A percentile compares a stretch with the other conserved stretches of the same genome.
Evolutionary conservation across 2,797 vertebrate genomes (phyloP).

Genomic region (Squalus acanthias): DNA sequence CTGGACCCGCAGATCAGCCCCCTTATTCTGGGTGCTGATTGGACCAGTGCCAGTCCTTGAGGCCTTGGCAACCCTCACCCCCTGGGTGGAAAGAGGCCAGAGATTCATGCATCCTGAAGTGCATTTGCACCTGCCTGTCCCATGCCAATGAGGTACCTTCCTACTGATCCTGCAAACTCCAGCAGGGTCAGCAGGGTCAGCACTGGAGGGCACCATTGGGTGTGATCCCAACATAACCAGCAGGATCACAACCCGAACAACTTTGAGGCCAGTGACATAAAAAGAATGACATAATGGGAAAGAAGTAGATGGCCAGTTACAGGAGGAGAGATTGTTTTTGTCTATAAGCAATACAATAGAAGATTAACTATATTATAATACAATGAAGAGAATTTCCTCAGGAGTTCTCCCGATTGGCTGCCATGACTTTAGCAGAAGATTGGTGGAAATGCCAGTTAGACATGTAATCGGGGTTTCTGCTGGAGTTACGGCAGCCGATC

Average conservation of each 20-base stretch:
- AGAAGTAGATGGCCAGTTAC: not conserved
- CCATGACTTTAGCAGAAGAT: not conserved
- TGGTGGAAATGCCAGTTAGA: not conserved
- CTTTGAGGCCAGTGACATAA: not conserved
- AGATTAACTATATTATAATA: not conserved
- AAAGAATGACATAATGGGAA: not conserved
- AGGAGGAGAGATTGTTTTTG: not conserved
- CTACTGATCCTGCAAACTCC: not conserved
- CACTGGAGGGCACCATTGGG: not conserved
- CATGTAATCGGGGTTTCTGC: not conserved
- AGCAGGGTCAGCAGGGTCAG: not conserved
- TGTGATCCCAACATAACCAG: not conserved
- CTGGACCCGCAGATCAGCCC: not conserved
- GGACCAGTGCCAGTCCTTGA: not conserved
- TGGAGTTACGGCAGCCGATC: no score
- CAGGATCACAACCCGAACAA: not conserved
- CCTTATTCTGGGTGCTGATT: not conserved
- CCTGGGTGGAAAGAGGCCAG: not conserved
- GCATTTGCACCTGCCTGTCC: not conserved
- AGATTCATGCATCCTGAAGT: not conserved
- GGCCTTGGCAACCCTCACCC: not conserved
- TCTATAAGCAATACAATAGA: not conserved
- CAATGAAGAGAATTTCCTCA: not conserved
- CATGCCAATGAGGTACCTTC: not conserved
- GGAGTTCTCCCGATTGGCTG: not conserved